These are phyloP conservation scores for Rhinoderma darwinii DNA, from an alignment of 2,113 vertebrate species.

Conservation along the genomic window DNA sequence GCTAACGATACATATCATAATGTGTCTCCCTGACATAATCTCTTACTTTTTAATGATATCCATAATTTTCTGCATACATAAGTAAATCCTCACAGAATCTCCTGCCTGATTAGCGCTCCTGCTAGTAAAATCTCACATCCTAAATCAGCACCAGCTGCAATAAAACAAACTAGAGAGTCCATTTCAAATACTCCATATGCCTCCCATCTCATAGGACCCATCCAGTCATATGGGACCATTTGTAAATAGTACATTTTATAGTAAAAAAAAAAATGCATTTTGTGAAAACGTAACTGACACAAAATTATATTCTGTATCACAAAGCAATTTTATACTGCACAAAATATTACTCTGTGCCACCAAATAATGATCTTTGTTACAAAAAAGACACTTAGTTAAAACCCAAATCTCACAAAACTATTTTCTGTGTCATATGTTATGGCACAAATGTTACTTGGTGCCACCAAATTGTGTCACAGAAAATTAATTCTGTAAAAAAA, in stretches of 20 bases:
- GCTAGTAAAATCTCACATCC: constrained; percentile 85
- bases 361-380: no score
- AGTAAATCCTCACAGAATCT: not conserved
- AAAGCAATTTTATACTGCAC: not conserved
- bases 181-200: constrained; percentile 85
- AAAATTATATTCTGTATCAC: not conserved
- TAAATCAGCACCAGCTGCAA: constrained; percentile 81
- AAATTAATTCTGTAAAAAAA: no score
- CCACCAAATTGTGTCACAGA: no score
- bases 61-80: constrained; percentile 76
- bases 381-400: no score
- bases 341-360: not conserved
- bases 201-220: constrained; percentile 59
- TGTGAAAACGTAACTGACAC: not conserved
- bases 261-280: no score
- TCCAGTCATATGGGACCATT: not conserved
- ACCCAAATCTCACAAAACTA: no score
- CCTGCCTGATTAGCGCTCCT: constrained; percentile 85
- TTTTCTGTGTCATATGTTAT: no score
- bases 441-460: no score
- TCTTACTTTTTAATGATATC: constrained; percentile 82
- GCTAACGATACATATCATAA: constrained; percentile 80
- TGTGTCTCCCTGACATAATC: constrained; percentile 78
- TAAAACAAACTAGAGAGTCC: constrained; percentile 75
- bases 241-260: not conserved